These are phyloP conservation scores for Eretmochelys imbricata DNA, from an alignment of 2,113 vertebrate genomes.

Conservation along the genomic window DNA sequence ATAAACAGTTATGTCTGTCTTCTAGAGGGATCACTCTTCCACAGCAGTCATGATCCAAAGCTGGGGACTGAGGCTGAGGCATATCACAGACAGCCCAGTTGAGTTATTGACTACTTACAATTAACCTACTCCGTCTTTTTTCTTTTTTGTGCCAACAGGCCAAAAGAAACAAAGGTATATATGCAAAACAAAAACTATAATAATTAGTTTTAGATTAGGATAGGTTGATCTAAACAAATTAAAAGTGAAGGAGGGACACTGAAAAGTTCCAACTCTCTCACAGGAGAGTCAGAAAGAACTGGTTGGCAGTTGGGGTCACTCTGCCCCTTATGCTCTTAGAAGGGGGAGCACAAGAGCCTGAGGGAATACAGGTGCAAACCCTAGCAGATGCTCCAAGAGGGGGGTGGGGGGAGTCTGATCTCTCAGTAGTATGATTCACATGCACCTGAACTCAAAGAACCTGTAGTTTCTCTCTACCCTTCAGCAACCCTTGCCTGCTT, in stretches of 20 bases:
- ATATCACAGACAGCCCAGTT: not conserved
- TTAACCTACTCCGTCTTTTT: not conserved
- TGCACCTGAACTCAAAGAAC: not conserved
- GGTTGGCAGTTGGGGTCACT: not conserved
- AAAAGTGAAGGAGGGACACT: not conserved
- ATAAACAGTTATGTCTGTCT: not conserved
- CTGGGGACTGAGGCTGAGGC: not conserved
- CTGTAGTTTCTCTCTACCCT: not conserved
- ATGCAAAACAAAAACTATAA: not conserved
- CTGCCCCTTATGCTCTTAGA: not conserved
- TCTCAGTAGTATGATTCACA: not conserved
- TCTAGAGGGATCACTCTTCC: not conserved
- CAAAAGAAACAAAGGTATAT: not conserved
- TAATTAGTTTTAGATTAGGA: not conserved
- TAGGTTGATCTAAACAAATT: not conserved
- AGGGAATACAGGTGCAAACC: not conserved
- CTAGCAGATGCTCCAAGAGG: no score
- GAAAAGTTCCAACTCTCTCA: not conserved
- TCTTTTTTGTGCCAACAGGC: not conserved
- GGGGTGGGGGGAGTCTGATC: rapidly evolving
- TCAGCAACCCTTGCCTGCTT: not conserved
- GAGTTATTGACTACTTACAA: not conserved
- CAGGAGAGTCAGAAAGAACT: not conserved
- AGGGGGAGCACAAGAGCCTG: not conserved
- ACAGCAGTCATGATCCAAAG: not conserved